Evolutionary conservation across 64 coral and sea anemone genomes (phyloP).

Genomic region (Trachythela sp.): DNA sequence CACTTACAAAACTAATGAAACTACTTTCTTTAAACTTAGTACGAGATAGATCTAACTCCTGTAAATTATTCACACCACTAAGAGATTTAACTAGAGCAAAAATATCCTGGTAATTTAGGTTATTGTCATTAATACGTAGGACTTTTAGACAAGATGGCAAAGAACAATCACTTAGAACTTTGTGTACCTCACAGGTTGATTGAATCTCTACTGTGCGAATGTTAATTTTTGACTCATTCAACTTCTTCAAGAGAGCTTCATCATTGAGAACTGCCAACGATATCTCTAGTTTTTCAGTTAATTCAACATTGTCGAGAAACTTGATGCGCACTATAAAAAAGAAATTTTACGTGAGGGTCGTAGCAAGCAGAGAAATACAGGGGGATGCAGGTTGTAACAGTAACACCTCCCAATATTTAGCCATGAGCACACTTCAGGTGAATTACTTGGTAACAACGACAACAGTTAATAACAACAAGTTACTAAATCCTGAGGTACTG

Average conservation of each 20-base stretch:
- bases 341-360: no score
- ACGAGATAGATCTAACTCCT: neutral
- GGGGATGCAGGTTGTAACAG: no score
- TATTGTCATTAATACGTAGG: neutral
- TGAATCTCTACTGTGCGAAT: neutral
- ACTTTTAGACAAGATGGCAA: neutral
- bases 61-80: neutral
- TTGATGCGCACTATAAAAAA: neutral
- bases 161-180: neutral
- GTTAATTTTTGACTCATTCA: neutral
- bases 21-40: neutral
- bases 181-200: neutral
- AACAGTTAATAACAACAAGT: no score
- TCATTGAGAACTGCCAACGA: neutral
- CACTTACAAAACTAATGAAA: neutral
- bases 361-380: no score
- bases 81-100: neutral
- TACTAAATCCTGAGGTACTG: no score
- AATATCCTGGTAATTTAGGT: neutral
- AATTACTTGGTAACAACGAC: no score
- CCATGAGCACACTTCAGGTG: no score
- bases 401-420: no score
- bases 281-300: neutral
- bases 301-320: neutral
- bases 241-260: neutral